Conservation (phyloP, 2,797 vertebrate genomes). For the Pseudotriccus pelzelni region DNA sequence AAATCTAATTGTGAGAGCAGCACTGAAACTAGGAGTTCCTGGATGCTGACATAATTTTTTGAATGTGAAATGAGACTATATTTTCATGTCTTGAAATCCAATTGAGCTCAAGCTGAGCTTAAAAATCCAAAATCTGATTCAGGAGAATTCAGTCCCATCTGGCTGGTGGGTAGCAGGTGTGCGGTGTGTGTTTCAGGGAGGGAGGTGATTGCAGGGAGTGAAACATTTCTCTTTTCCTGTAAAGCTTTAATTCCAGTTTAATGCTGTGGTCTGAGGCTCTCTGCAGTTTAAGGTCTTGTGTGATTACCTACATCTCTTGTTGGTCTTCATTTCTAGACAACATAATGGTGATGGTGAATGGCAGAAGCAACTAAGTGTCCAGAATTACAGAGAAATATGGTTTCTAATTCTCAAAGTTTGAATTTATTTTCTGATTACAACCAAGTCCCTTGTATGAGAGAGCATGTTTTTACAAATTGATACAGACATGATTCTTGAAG, state of each 20-base stretch:
- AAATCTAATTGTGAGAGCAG: background rate
- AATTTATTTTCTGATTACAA: constrained; percentile 43
- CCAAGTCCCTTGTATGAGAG: background rate
- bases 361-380: constrained; percentile 57
- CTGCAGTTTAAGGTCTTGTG: constrained; percentile 57
- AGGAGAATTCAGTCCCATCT: constrained; percentile 25
- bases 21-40: background rate
- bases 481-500: background rate
- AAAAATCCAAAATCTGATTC: constrained; percentile 17
- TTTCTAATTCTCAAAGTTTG: constrained; percentile 51
- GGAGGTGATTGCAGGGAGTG: constrained; percentile 16
- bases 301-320: constrained; percentile 64
- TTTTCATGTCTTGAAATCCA: constrained; percentile 37
- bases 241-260: constrained; percentile 60
- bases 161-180: constrained; percentile 40
- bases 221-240: constrained; percentile 39
- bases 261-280: constrained; percentile 58
- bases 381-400: constrained; percentile 53
- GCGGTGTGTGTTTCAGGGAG: background rate
- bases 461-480: background rate
- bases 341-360: constrained; percentile 56
- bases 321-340: constrained; percentile 66
- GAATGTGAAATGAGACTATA: background rate
- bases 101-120: constrained; percentile 32
- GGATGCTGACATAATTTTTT: background rate